Evolutionary conservation across 2,797 vertebrate species (phyloP), one percentile per base, ranked within the genome.

Genomic region (Pipistrellus kuhlii): DNA sequence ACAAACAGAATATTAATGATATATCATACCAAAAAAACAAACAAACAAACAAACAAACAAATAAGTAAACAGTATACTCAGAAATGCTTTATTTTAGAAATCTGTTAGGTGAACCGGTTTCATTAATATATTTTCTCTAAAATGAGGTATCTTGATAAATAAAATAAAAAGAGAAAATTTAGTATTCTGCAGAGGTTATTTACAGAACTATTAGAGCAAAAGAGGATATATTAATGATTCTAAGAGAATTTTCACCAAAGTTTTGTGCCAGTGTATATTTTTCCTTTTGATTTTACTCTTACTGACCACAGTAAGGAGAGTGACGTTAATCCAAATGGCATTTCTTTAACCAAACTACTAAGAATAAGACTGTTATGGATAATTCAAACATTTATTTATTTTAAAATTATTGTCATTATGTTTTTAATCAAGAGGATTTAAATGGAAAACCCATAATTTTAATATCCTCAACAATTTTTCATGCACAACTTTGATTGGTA

Each of bases 131-230:
- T 83, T 85, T 80, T 81, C 35, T 82, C 35, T 66, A 95, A 85
- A 89, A 86, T 75, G 20, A 94, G 5, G 2, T 90, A 77, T 25
- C 6, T 77, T 38, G 80, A 59, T 51, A 53, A 83, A 35, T 68
- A 41, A 89, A 94, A 59, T 73, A 30, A 6, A 83, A 72, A 87
- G 81, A 78, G 78, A 17, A 57, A 88, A 88, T 76, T 75, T 62
- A 51, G 12, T 88, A 44, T 78, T 93, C 30, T 75, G 1, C 3
- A 83, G 8, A 77, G 12, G 38, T 59, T 81, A 89, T 57, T 75
- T 85, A 91, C 4, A 69, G 20, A 83, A 77, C 66, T n/a, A 84
- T 73, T 77, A 75, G 4, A 71, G 23, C 35, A 53, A 15, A 41
- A 35, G 35, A 84, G 38, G 8, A 32, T 51, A 87, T 53, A 53